Percentiles rank a stretch among this genome's conserved stretches.
These are phyloP conservation scores for Xylota sylvarum DNA, from an alignment of 2,888 invertebrate species.

Conservation along the genomic window DNA sequence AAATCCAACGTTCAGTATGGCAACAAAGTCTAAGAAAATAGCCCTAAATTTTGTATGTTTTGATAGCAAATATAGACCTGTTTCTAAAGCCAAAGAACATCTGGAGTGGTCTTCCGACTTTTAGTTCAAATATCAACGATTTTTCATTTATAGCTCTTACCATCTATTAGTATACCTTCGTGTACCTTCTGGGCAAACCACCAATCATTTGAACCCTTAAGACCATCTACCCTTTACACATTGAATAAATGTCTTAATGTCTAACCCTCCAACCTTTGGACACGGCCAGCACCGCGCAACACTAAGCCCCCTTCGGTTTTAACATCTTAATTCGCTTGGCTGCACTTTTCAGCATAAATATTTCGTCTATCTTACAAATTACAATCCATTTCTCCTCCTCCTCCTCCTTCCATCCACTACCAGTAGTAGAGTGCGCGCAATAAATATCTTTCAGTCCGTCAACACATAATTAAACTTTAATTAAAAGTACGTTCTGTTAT, in stretches of 20 bases:
- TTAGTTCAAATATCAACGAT: no score
- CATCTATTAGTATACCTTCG: no score
- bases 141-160: no score
- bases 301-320: background rate
- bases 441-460: conserved; percentile 65
- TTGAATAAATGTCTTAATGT: background rate
- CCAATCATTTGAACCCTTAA: no score
- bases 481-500: conserved; percentile 56
- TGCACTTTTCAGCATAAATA: conserved; percentile 36
- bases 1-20: no score
- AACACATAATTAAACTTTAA: conserved; percentile 74
- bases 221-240: background rate
- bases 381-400: background rate
- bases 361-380: conserved; percentile 9
- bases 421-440: conserved; percentile 21
- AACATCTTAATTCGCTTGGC: conserved; percentile 42
- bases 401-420: background rate
- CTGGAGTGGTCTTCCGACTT: no score
- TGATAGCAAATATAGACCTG: no score
- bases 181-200: no score
- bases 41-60: no score
- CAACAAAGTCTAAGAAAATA: no score
- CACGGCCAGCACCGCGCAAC: background rate
- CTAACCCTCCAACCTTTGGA: background rate
- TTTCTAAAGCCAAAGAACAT: no score